A percentile compares a stretch with the other conserved stretches of the same genome.
Evolutionary conservation across 1,140 invertebrate genomes (phyloP).

Genomic region (Halesus radiatus): DNA sequence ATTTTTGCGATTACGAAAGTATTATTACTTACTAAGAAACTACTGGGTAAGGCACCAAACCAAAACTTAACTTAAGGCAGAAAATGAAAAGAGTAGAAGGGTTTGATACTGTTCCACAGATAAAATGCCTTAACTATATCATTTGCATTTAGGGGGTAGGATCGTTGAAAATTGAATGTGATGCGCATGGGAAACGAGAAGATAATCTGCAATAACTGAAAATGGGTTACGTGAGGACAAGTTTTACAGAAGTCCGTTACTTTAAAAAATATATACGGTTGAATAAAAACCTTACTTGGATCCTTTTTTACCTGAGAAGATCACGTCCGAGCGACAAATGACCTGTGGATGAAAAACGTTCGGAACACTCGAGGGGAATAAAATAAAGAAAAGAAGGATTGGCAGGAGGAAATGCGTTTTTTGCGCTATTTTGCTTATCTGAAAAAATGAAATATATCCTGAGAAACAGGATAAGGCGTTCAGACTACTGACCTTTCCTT

Average conservation of each 20-base stretch:
- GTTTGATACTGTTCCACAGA: no score
- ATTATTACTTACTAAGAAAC: no score
- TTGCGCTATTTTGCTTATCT: constrained; percentile 34
- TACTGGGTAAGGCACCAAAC: no score
- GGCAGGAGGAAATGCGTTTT: constrained; percentile 22
- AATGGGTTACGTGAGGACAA: constrained; percentile 23
- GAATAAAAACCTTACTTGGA: not conserved
- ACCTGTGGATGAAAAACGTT: constrained; percentile 37
- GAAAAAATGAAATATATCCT: constrained; percentile 25
- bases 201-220: constrained; percentile 17
- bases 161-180: constrained; percentile 25
- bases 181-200: not conserved
- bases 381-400: constrained; percentile 38
- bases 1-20: no score
- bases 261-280: not conserved
- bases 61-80: no score
- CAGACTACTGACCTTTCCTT: no score
- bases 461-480: no score
- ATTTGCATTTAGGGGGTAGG: not conserved
- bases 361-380: constrained; percentile 5
- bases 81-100: no score
- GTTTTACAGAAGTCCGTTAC: not conserved
- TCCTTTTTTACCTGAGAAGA: constrained; percentile 32
- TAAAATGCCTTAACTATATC: not conserved
- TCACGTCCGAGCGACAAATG: constrained; percentile 37